These are phyloP conservation scores for Galago senegalensis DNA, from an alignment of 2,797 vertebrate genomes.

Conservation along the genomic window DNA sequence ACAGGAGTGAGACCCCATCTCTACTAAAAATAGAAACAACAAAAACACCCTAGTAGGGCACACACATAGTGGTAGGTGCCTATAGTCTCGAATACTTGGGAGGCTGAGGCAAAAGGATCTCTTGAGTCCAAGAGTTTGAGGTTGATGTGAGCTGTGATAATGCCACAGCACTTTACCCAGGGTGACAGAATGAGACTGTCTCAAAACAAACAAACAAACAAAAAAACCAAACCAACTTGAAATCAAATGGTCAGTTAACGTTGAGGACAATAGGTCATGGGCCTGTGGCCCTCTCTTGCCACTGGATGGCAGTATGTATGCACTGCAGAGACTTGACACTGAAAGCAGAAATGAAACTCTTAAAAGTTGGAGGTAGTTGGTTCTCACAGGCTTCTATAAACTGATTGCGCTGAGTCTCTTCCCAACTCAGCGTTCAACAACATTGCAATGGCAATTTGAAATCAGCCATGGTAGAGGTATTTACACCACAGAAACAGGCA, in stretches of 20 bases:
- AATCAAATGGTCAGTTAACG: conserved; percentile 16
- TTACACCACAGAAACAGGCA: conserved; percentile 48
- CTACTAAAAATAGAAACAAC: no score
- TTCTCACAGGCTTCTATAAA: background rate
- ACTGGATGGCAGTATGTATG: background rate
- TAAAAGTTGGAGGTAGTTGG: background rate
- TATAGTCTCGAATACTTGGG: no score
- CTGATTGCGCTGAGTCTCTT: background rate
- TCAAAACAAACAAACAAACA: no score
- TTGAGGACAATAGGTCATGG: background rate
- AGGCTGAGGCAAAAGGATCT: no score
- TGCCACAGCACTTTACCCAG: no score
- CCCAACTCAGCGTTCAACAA: background rate
- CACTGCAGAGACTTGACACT: background rate
- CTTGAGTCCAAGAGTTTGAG: no score
- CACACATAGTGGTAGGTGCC: no score
- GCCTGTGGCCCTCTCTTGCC: background rate
- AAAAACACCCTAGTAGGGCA: no score
- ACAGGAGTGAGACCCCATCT: no score
- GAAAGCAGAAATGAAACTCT: background rate
- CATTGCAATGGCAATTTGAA: background rate
- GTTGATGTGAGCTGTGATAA: no score
- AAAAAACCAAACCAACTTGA: background rate
- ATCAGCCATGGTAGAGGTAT: background rate
- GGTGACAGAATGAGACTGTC: no score